Evolutionary conservation across 2,113 vertebrate genomes (phyloP).

Genomic region (Xiphophorus maculatus): DNA sequence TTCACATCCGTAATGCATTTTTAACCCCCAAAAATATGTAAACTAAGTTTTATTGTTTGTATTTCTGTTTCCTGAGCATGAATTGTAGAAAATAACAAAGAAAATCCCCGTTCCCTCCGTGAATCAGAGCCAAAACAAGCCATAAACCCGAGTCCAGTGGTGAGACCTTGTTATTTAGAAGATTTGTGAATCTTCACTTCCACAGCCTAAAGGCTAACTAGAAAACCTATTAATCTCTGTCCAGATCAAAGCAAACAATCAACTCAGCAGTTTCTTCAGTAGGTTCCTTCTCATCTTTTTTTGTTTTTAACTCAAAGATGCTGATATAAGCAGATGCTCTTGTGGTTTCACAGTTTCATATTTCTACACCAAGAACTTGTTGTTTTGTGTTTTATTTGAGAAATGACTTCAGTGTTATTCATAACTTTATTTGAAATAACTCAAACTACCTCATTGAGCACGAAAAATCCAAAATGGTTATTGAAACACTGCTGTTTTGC

Average conservation of each 20-base stretch:
- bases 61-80: background rate
- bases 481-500: background rate
- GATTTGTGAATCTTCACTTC: constrained; percentile 7
- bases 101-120: background rate
- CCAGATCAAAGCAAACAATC: constrained; percentile 14
- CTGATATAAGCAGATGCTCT: constrained; percentile 45
- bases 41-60: background rate
- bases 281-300: constrained; percentile 2
- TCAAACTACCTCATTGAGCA: too few relatives aligned
- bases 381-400: constrained; percentile 9
- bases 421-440: too few relatives aligned
- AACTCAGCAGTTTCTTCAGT: constrained; percentile 40
- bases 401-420: background rate
- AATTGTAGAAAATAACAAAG: background rate
- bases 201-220: background rate
- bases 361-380: background rate
- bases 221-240: constrained; percentile 25
- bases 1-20: background rate
- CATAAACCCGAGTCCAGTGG: constrained; percentile 3
- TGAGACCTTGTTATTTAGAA: constrained; percentile 11
- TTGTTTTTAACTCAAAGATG: constrained; percentile 30
- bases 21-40: background rate
- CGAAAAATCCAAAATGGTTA: background rate
- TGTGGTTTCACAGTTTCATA: constrained; percentile 20
- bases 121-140: background rate